phyloP scores from a whole-genome alignment of 2,888 invertebrate genomes.

The Pomacea canaliculata region DNA sequence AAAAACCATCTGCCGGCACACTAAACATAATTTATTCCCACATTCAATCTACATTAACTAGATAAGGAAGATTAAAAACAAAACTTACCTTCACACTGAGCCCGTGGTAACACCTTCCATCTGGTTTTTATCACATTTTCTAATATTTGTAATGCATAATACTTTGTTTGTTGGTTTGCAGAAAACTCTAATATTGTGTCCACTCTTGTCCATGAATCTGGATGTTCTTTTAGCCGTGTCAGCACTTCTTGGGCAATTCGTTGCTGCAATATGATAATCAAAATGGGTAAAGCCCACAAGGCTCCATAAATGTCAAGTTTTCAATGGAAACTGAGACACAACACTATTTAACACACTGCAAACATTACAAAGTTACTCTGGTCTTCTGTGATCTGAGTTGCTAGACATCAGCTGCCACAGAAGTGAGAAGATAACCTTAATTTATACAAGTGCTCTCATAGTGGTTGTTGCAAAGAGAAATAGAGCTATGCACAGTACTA shows the following conservation, averaged over 20 bases:
- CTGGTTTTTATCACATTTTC: conserved; percentile 98
- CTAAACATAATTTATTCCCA: too few species aligned
- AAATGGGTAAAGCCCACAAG: background rate
- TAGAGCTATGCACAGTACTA: too few species aligned
- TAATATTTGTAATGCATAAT: conserved; percentile 98
- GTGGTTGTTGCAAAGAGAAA: too few species aligned
- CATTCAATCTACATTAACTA: too few species aligned
- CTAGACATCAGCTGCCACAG: too few species aligned
- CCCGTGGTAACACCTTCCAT: conserved; percentile 98
- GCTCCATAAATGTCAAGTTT: background rate
- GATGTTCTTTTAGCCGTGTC: conserved; percentile 95
- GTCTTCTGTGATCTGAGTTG: too few species aligned
- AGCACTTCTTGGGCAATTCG: conserved; percentile 91
- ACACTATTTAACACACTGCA: background rate
- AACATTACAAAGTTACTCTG: background rate
- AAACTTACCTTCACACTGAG: conserved; percentile 87
- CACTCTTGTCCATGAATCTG: conserved; percentile 98
- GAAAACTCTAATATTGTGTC: conserved; percentile 99
- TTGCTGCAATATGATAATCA: conserved; percentile 58
- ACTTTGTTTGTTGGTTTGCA: conserved; percentile 96
- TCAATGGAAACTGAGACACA: background rate
- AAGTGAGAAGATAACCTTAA: too few species aligned
- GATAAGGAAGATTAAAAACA: too few species aligned
- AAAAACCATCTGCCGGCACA: too few species aligned
- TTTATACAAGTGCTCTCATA: too few species aligned